These are phyloP conservation scores for Dendrolimus punctatus DNA, from an alignment of 1,140 invertebrate genomes.

Conservation along the genomic window DNA sequence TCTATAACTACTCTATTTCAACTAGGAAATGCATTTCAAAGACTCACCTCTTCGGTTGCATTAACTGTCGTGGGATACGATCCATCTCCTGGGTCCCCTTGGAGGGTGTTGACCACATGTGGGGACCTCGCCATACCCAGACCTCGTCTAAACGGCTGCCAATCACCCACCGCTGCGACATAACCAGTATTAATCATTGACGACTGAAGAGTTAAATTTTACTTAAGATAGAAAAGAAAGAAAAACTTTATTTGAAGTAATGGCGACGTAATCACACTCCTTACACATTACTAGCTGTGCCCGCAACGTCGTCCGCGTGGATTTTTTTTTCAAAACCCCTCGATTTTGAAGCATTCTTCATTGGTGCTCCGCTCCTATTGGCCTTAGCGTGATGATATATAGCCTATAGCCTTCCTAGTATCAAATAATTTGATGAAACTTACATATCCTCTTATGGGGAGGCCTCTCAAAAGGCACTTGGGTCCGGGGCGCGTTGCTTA, in stretches of 20 bases:
- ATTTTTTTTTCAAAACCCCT: no score
- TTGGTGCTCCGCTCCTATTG: no score
- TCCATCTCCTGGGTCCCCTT: constrained; percentile 1
- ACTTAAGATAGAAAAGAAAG: background rate
- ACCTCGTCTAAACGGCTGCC: constrained; percentile 21
- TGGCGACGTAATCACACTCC: background rate
- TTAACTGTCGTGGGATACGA: constrained; percentile 9
- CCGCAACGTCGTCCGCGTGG: no score
- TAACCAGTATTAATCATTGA: constrained; percentile 1
- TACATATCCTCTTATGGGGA: constrained; percentile 9
- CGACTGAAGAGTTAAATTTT: background rate
- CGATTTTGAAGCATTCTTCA: no score
- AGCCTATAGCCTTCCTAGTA: no score
- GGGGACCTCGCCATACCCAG: constrained; percentile 27
- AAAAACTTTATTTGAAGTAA: constrained; percentile 1
- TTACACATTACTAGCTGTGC: no score
- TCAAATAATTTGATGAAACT: background rate
- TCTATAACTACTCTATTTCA: background rate
- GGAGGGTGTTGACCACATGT: constrained; percentile 18
- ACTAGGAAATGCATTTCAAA: background rate
- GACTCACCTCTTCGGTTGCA: constrained; percentile 15
- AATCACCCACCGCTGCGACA: constrained; percentile 10
- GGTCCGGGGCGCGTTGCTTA: constrained; percentile 22
- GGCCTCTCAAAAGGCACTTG: constrained; percentile 16
- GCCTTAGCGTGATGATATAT: no score